Percentiles rank a stretch among this genome's conserved stretches.
These are phyloP conservation scores for Tinea trinotella DNA, from an alignment of 2,888 invertebrate species.

Conservation along the genomic window DNA sequence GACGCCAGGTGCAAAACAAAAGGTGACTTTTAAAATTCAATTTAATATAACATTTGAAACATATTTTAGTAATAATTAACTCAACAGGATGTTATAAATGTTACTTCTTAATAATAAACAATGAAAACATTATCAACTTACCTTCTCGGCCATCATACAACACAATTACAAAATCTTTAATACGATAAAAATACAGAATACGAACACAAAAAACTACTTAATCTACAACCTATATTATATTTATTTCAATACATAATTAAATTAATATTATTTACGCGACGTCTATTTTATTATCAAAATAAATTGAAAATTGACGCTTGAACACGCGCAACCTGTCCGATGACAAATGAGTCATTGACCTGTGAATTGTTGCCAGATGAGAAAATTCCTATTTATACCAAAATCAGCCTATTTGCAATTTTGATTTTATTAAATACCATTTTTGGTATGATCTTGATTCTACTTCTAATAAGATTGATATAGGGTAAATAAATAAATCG, in stretches of 20 bases:
- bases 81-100: no score
- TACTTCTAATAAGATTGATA: no score
- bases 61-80: not conserved
- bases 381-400: no score
- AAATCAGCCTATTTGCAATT: no score
- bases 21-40: not conserved
- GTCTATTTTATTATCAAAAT: not conserved
- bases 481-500: no score
- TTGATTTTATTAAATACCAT: no score
- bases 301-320: not conserved
- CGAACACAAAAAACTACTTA: not conserved
- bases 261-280: not conserved
- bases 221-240: not conserved
- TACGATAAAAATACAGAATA: not conserved
- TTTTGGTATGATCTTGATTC: no score
- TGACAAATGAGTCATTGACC: conserved; percentile 4
- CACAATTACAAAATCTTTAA: not conserved
- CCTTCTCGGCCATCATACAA: conserved; percentile 44
- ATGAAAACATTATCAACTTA: conserved; percentile 27
- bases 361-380: not conserved
- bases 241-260: not conserved
- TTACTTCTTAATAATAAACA: not conserved
- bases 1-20: not conserved
- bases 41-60: not conserved
- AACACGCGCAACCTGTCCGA: not conserved